Evolutionary conservation across 92 coral and sea anemone genomes (phyloP).

Genomic region (Parazoanthus darwini): DNA sequence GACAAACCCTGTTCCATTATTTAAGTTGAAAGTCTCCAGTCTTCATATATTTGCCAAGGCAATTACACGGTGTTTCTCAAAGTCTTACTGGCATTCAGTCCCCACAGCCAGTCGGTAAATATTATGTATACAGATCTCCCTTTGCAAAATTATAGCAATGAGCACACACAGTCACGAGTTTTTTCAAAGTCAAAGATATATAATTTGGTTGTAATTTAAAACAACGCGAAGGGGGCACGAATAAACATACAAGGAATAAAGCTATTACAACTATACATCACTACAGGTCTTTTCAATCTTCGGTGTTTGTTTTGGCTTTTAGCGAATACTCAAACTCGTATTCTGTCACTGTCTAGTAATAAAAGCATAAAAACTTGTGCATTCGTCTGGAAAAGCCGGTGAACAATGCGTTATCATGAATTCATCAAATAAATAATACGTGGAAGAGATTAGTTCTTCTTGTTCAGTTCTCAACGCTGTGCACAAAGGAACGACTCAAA

Average conservation of each 20-base stretch:
- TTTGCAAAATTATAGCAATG: not conserved
- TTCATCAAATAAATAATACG: conserved; percentile 20
- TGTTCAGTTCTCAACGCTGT: not conserved
- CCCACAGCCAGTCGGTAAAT: not conserved
- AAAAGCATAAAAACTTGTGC: conserved; percentile 5
- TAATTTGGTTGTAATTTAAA: not conserved
- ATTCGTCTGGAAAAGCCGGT: conserved; percentile 39
- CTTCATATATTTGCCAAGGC: not conserved
- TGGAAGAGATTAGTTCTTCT: conserved; percentile 1
- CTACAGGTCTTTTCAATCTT: conserved; percentile 9
- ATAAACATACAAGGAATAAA: not conserved
- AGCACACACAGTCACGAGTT: not conserved
- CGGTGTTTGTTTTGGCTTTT: conserved; percentile 23
- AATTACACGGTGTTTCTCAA: not conserved
- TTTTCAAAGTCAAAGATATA: not conserved
- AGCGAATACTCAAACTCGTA: not conserved
- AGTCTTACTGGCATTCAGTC: not conserved
- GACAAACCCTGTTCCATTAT: too few species aligned
- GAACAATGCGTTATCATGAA: not conserved
- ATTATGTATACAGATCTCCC: not conserved
- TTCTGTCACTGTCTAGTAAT: not conserved
- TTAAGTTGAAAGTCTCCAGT: too few species aligned
- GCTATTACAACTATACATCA: not conserved
- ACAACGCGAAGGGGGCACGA: not conserved
- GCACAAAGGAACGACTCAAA: not conserved